Base-by-base conservation (phyloP, 2,888 invertebrate genomes). In the Clanis bilineata region DNA sequence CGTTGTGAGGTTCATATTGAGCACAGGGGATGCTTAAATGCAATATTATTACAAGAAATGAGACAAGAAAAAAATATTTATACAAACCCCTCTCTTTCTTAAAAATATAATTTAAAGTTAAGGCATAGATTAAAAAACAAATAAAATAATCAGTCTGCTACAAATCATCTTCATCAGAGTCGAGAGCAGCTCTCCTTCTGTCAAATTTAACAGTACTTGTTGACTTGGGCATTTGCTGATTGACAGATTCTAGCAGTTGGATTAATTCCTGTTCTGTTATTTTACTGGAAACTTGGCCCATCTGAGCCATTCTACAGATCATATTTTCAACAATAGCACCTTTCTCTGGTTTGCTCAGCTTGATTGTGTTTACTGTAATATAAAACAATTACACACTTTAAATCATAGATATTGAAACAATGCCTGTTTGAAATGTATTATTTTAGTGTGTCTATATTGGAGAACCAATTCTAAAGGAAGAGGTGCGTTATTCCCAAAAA, bases 331-430 rank as follows among this genome's bases (percentile, higher is more conserved):
- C 96, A 95, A 97, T 96, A 80, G 95, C 94, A 7, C 97, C 99
- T 85, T 99, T 99, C 77, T 99, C 99, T 54, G 99, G 99, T 88
- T 98, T 98, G 67, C 98, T 97, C 56, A 98, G 91, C 80, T 96
- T 96, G 63, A 99, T 93, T 58, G 97, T 99, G 81, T 98, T 99
- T 78, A 99, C 98, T 98, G 85, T 18, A 94, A 93, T 55, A 57
- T 6, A 10, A 5, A 5, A 28, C 15, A 44, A 9, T 3, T 12
- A 43, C 25, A 44, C 7, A 57, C 7, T 36, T 6, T 7, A 32
- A 7, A 32, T 12, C 10, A 36, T 10, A 36, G 1, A 12, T 36
- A 7, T 36, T 12, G 5, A 12, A 36, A 7, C 9, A 36, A 36
- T 1, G 1, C 1, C 32, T 32, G 32, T 5, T 2, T 5, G 1